Evolutionary conservation across 2,797 vertebrate species (phyloP).

Genomic region (Nyctibius grandis): DNA sequence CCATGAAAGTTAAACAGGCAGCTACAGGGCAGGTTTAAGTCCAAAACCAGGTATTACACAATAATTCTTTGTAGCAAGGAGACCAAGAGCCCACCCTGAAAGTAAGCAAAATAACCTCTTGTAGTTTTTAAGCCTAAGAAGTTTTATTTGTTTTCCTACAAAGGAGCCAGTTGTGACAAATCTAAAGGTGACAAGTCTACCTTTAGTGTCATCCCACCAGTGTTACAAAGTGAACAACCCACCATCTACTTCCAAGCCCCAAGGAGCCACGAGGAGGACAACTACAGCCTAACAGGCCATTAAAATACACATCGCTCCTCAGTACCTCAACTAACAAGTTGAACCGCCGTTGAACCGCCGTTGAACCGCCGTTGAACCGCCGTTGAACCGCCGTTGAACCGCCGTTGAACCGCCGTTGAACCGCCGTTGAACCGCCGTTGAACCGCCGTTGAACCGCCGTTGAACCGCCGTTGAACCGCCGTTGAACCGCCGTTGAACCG

Average conservation of each 20-base stretch:
- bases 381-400: no score
- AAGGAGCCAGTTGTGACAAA: background rate
- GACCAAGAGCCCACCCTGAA: background rate
- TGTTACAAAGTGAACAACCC: background rate
- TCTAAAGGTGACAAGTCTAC: background rate
- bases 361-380: no score
- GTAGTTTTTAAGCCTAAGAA: background rate
- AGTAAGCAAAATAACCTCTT: background rate
- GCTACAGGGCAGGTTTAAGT: fast-evolving
- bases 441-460: no score
- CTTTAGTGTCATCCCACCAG: background rate
- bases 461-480: no score
- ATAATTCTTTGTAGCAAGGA: fast-evolving
- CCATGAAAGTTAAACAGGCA: conserved; percentile 4
- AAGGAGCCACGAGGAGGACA: background rate
- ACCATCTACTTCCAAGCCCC: fast-evolving
- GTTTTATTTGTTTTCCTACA: conserved; percentile 39
- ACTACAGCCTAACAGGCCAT: no score
- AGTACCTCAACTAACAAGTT: background rate
- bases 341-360: no score
- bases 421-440: no score
- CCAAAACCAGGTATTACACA: fast-evolving
- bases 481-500: no score
- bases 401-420: no score
- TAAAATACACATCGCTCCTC: background rate